Evolutionary conservation across 2,113 vertebrate genomes (phyloP), one percentile per base, ranked within the genome.

Genomic region (Nothobranchius kuhntae): DNA sequence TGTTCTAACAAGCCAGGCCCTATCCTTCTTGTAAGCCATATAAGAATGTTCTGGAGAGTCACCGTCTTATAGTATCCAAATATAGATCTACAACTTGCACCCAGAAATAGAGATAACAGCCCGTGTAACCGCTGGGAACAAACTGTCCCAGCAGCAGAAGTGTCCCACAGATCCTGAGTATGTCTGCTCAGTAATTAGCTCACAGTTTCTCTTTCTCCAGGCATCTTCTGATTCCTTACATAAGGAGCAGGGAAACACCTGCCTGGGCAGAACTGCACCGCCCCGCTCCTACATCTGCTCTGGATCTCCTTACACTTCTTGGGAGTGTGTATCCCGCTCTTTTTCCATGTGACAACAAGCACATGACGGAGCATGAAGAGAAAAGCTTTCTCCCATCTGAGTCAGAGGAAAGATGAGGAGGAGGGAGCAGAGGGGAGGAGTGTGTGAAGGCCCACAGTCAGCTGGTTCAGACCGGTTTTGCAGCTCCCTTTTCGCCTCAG

Each of bases 391-490:
- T 82, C 53, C 55, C 62, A 71, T 77, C 80, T 80, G 80, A 86
- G 78, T 87, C 77, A 88, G 68, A 85, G 73, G 79, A 84, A 83
- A 80, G 70, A 84, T 15, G 82, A 83, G 77, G 50, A 70, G 65
- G 74, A 60, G 38, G 54, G 73, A 65, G 55, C 66, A 52, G 68
- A 12, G 35, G 58, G 74, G 54, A 65, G 75, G 73, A 65, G 77
- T 61, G 65, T 47, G 78, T 61, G 79, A 77, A 56, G 61, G 65
- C 74, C 2, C 52, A 61, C 80, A 86, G 83, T 89, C 86, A 64
- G 90, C 91, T 87, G 93, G 92, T 91, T 91, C 82, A 93, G 87
- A 92, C 92, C 76, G 83, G 92, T 91, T 21, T 93, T 71, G 2
- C 73, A 72, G 68, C 70, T 77, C 82, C 61, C 61, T 61, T 47